Base-by-base conservation (phyloP, 1,140 invertebrate genomes). In the Apocrypta bakeri region DNA sequence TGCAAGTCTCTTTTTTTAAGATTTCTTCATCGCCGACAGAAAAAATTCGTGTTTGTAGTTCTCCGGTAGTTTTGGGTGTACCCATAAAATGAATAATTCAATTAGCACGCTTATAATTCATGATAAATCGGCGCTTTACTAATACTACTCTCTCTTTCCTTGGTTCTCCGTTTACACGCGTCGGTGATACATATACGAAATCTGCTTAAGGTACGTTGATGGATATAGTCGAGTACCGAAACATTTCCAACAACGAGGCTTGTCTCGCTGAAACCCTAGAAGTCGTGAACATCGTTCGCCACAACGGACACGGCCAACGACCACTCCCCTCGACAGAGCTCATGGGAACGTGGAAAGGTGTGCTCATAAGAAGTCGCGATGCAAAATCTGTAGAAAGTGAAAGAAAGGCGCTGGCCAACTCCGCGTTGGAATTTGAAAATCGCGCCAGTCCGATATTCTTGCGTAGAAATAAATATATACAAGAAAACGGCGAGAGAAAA, bases 321-420 rank as follows among this genome's bases (percentile, higher is more conserved):
- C 63, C 31, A 33, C 68, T 69, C 37, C 79, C 61, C 29, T 21
- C 25, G 9, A 4, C 0, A 33, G 7, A 21, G 14, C 40, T 56
- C 33, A 79, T 68, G 61, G 64, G 68, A 71, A 71, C 68, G 21
- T 29, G 29, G 68, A 71, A 71, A 71, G 24, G 21, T 31, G 21
- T 31, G 64, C 64, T n/a, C 56, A 48, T 11, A 40, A 79, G 63
- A 78, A 37, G 42, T 27, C 40, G n/a, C n/a, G 61, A 74, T 40
- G 73, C 61, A 25, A 75, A 81, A 74, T 72, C 79, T 7, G 56
- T 64, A 77, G 71, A 81, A 74, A 64, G 33, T 33, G 63, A 81
- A 56, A 75, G 71, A 81, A 77, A 77, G 56, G 75, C 56, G 6
- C 2, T 24, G 0, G 14, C n/a, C 37, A 7, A 2, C n/a, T n/a